Percentiles rank a stretch among this genome's conserved stretches.
Evolutionary conservation across 1,140 invertebrate species (phyloP).

Genomic region (Sycobia sp.): DNA sequence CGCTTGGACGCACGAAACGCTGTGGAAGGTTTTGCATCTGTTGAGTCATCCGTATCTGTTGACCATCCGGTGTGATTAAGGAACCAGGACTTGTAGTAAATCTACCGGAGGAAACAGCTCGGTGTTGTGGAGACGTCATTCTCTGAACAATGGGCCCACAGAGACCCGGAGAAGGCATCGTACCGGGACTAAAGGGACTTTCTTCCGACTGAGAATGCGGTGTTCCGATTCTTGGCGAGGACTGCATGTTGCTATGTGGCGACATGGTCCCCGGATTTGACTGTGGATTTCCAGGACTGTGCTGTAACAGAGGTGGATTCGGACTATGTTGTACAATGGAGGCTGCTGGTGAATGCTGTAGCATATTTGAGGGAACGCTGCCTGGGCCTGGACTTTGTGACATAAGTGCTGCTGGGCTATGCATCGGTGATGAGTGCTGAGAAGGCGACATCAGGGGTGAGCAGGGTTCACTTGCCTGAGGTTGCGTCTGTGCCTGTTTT

Average conservation of each 20-base stretch:
- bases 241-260: constrained; percentile 60
- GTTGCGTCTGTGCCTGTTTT: constrained; percentile 33
- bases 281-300: constrained; percentile 53
- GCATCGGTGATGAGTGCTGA: constrained; percentile 68
- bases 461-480: constrained; percentile 58
- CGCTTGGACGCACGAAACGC: constrained; percentile 53
- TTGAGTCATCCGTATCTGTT: constrained; percentile 46
- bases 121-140: constrained; percentile 67
- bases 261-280: constrained; percentile 63
- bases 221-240: constrained; percentile 66
- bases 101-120: constrained; percentile 53
- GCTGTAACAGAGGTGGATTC: too few relatives aligned
- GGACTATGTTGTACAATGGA: constrained; percentile 58
- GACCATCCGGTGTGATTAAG: constrained; percentile 55
- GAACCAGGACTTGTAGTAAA: constrained; percentile 64
- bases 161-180: constrained; percentile 54
- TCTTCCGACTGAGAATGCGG: constrained; percentile 67
- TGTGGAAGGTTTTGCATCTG: constrained; percentile 56
- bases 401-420: constrained; percentile 66
- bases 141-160: constrained; percentile 58
- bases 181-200: constrained; percentile 63
- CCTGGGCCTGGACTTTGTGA: constrained; percentile 66
- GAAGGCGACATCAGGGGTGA: constrained; percentile 69
- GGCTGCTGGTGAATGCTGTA: constrained; percentile 56
- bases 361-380: constrained; percentile 56